Evolutionary conservation across 2,797 vertebrate species (phyloP), one percentile per base, ranked within the genome.

Genomic region (Champsocephalus esox): DNA sequence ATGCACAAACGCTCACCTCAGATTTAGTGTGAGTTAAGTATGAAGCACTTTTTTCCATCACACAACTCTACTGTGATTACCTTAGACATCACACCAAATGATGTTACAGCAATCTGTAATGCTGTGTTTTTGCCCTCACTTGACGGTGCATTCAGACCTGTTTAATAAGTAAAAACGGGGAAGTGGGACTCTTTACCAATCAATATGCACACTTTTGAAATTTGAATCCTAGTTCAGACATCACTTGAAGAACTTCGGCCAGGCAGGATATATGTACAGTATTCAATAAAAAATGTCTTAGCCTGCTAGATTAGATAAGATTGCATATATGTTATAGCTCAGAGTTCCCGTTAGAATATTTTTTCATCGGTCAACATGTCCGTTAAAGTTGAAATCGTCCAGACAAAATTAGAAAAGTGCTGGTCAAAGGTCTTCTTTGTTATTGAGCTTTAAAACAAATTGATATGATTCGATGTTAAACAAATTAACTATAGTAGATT

Each of bases 1-100:
- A 55, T 32, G 56, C 19, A 32, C 52, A 52, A 65, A 68, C 44
- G 2, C 28, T 61, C 24, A 69, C 45, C 52, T 67, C 57, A 52
- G 49, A 50, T 12, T 41, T 12, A 58, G 65, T 34, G 61, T 50
- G 49, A 73, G 7, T 43, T 34, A 45, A 66, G 16, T 16, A 10
- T 45, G 21, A 75, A 13, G 55, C n/a, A 17, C 14, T 38, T 46
- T 24, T 58, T 21, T 17, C 14, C 14, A 3, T 19, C 21, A 44
- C 4, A 16, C 14, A 3, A 3, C 24, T 46, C 3, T 12, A 10
- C 16, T 17, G 21, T 63, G 59, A 19, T 76, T 7, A 38, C 3
- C 4, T 48, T 1, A 14, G 1, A 17, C 0, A 38, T 38, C 34
- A 38, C 1, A 38, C 34, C 34, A 38, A 6, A 38, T 2, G 8